Evolutionary conservation across 2,888 invertebrate species (phyloP).

Genomic region (Chrysolina haemoptera): DNA sequence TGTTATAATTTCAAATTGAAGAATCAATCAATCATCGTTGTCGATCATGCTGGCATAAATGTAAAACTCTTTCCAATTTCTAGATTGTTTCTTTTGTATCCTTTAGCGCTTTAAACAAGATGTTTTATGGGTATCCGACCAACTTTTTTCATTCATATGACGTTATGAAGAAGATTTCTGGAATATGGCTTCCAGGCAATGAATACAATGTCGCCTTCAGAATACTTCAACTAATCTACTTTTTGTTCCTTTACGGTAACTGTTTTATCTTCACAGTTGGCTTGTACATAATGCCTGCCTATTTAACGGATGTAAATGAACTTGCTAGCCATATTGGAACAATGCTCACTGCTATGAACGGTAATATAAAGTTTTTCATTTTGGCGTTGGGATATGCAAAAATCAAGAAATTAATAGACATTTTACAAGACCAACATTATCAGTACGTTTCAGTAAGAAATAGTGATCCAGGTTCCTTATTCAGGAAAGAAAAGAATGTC

Average conservation of each 20-base stretch:
- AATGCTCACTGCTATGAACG: background rate
- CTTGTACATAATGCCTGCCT: background rate
- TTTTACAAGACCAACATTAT: background rate
- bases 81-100: background rate
- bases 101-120: background rate
- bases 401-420: background rate
- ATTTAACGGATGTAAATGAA: background rate
- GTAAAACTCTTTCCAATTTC: background rate
- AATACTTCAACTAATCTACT: background rate
- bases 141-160: constrained; percentile 1
- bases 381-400: background rate
- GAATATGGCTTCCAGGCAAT: constrained; percentile 2
- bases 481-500: background rate
- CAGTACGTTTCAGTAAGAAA: background rate
- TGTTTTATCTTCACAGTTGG: background rate
- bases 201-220: background rate
- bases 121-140: background rate
- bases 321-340: background rate
- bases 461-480: background rate
- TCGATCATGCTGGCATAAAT: background rate
- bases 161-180: background rate
- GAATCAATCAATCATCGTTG: background rate
- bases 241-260: background rate
- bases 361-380: background rate
- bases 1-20: background rate